Base-by-base conservation (phyloP, 2,113 vertebrate species). In the Odobenus rosmarus region DNA sequence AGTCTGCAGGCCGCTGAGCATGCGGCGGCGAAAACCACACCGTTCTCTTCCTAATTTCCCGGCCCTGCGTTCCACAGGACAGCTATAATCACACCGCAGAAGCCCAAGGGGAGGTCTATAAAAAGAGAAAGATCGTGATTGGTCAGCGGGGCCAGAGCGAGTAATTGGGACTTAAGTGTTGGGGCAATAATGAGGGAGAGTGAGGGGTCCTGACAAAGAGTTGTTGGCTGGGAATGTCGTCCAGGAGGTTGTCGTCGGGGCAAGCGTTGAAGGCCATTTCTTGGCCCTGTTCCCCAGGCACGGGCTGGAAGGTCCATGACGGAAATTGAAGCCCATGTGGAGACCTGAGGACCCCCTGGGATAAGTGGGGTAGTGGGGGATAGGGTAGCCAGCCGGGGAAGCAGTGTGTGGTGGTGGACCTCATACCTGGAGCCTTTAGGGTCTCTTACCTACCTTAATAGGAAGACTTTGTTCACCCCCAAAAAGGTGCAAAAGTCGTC, bases 141-240 rank as follows among this genome's bases (percentile, higher is more conserved):
- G 64, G 39, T 26, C 62, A 53, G 39, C 4, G 0, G 72, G 23
- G 36, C 2, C 1, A 83, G 14, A 21, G 14, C 8, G 23, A 36
- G 36, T 61, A 31, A n/a, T 16, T 59, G 42, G 24, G 57, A 62
- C 11, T 59, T 79, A 53, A 28, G 6, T 39, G 16, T 49, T 71
- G 74, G 46, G n/a, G n/a, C 69, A 84, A 72, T 86, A 74, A 59
- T 83, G 92, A 83, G 5, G n/a, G 79, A 74, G n/a, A 69, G 9
- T 49, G 86, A 87, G 46, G 14, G 14, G n/a, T 10, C 23, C 13
- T 19, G 4, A 31, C 49, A 72, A 64, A 92, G 76, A 90, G 28
- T 26, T 71, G 42, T 31, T 55, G 16, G 6, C 24, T 51, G 51
- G n/a, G 85, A 82, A 51, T 59, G 49, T 82, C 18, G 0, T 53